These are phyloP conservation scores for Drosophila sturtevanti DNA, from an alignment of 1,140 invertebrate genomes.

Conservation along the genomic window DNA sequence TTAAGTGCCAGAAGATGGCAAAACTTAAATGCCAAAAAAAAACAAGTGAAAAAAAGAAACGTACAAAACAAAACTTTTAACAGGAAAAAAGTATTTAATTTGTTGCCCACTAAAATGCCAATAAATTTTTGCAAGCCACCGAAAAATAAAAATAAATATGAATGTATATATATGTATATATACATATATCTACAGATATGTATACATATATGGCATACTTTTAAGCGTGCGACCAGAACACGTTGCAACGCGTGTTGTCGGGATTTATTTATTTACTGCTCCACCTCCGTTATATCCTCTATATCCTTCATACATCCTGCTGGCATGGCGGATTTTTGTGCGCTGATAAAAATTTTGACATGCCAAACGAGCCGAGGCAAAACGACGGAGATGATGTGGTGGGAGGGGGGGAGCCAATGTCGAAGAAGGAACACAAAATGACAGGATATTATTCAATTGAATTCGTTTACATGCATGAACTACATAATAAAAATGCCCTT, in stretches of 20 bases:
- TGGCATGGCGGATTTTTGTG: constrained; percentile 61
- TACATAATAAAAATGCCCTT: constrained; percentile 75
- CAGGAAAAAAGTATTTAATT: constrained; percentile 66
- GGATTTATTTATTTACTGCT: constrained; percentile 77
- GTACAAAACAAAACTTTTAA: constrained; percentile 32
- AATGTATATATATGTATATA: constrained; percentile 41
- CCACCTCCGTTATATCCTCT: constrained; percentile 26
- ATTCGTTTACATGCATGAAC: constrained; percentile 80
- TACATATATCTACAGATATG: no score
- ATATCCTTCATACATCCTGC: constrained; percentile 37
- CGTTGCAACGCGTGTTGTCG: constrained; percentile 49
- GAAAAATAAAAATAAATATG: constrained; percentile 32
- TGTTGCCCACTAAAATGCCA: constrained; percentile 76
- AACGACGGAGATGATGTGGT: no score
- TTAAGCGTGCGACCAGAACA: constrained; percentile 10
- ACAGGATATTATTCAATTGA: constrained; percentile 82
- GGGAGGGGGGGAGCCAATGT: no score
- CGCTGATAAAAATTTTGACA: constrained; percentile 76
- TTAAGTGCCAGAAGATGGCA: constrained; percentile 49
- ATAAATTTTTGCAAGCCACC: constrained; percentile 60
- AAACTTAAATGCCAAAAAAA: constrained; percentile 11
- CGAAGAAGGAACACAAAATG: constrained; percentile 60
- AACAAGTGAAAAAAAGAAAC: constrained; percentile 6
- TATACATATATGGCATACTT: constrained; percentile 66
- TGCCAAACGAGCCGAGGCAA: constrained; percentile 41